Evolutionary conservation across 2,888 invertebrate genomes (phyloP).

Genomic region (Xanthorhoe designata): DNA sequence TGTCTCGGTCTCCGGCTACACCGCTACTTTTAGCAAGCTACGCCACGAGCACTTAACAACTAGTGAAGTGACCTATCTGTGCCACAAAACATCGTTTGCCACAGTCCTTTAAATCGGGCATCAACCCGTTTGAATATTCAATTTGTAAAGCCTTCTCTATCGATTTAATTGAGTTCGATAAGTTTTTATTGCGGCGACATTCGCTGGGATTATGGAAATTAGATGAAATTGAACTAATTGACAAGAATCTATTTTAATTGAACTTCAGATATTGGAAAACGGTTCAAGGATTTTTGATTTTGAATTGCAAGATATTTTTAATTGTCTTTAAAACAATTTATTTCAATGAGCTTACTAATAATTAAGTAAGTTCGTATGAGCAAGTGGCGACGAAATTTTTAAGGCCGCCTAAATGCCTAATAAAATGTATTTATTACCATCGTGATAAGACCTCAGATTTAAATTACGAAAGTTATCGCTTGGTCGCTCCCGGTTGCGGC

Average conservation of each 20-base stretch:
- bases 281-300: too few relatives aligned
- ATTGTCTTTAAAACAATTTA: too few relatives aligned
- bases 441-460: conserved; percentile 13
- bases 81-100: background rate
- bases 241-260: too few relatives aligned
- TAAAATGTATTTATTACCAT: background rate
- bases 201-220: conserved; percentile 8
- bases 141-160: conserved; percentile 31
- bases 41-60: too few relatives aligned
- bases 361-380: too few relatives aligned
- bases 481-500: conserved; percentile 33
- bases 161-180: conserved; percentile 32
- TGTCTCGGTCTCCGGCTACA: too few relatives aligned
- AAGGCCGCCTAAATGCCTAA: too few relatives aligned
- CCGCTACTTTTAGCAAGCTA: too few relatives aligned
- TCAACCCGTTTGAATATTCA: conserved; percentile 40
- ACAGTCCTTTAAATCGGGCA: background rate
- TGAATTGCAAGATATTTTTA: too few relatives aligned
- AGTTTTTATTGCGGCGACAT: conserved; percentile 24
- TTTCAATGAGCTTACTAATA: too few relatives aligned
- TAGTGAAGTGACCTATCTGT: background rate
- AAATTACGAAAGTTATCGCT: conserved; percentile 36
- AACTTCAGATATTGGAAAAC: too few relatives aligned
- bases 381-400: too few relatives aligned
- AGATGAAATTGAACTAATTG: background rate